These are phyloP conservation scores for Poeciliopsis infans DNA, from an alignment of 2,797 vertebrate species.

Conservation along the genomic window DNA sequence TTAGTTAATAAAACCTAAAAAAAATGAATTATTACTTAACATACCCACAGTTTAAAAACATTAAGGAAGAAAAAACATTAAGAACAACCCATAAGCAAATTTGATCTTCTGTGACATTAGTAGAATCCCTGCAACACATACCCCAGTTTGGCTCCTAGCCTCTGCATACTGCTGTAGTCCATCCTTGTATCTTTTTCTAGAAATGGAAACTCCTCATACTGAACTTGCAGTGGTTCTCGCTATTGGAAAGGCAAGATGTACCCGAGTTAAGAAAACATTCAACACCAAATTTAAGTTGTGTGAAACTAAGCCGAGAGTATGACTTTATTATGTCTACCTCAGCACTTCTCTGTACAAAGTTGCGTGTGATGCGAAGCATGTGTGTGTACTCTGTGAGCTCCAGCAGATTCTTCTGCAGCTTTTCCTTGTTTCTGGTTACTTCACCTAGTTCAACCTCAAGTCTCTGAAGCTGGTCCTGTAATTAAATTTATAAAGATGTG, in stretches of 20 bases:
- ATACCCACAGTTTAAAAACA: neutral
- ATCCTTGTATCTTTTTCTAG: slow-evolving; percentile 88
- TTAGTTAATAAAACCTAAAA: neutral
- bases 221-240: slow-evolving; percentile 81
- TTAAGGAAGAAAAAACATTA: neutral
- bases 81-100: neutral
- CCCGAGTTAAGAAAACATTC: neutral
- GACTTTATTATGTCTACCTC: slow-evolving; percentile 75
- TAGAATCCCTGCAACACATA: slow-evolving; percentile 66
- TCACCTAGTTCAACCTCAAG: slow-evolving; percentile 92
- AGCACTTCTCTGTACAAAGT: slow-evolving; percentile 82
- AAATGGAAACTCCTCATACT: slow-evolving; percentile 93
- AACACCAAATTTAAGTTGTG: neutral
- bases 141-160: slow-evolving; percentile 95
- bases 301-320: neutral
- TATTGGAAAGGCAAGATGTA: slow-evolving; percentile 52
- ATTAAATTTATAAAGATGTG: neutral
- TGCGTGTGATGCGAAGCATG: slow-evolving; percentile 89
- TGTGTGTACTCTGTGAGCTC: slow-evolving; percentile 94
- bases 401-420: slow-evolving; percentile 90
- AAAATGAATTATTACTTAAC: neutral
- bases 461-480: slow-evolving; percentile 94
- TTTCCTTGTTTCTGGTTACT: slow-evolving; percentile 95
- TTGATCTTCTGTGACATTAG: neutral
- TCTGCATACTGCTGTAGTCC: slow-evolving; percentile 94